These are phyloP conservation scores for Galbula dea DNA, from an alignment of 2,113 vertebrate species.

Conservation along the genomic window DNA sequence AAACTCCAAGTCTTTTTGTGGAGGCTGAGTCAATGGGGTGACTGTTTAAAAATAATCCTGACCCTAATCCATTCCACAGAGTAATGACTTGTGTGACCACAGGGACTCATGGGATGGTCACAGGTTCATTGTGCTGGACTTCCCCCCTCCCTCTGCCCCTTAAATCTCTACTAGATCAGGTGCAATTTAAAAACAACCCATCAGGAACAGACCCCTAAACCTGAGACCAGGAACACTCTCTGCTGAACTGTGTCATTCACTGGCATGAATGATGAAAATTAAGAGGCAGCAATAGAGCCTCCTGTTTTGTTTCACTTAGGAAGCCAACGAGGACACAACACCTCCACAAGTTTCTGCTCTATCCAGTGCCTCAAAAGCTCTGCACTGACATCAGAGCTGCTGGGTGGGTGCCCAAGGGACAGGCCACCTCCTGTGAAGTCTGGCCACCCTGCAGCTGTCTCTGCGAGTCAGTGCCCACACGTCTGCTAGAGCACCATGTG, in stretches of 20 bases:
- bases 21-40: background rate
- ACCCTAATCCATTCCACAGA: background rate
- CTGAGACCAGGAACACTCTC: background rate
- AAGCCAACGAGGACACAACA: background rate
- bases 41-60: background rate
- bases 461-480: rapidly evolving
- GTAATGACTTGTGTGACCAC: rapidly evolving
- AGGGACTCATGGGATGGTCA: background rate
- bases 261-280: background rate
- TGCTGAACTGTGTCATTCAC: background rate
- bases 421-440: background rate
- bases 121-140: background rate
- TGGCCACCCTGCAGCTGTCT: rapidly evolving
- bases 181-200: background rate
- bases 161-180: background rate
- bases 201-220: background rate
- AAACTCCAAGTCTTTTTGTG: background rate
- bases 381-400: too few relatives aligned
- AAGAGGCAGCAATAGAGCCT: background rate
- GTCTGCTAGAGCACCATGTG: rapidly evolving
- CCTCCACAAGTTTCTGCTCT: rapidly evolving
- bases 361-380: rapidly evolving
- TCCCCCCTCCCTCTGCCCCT: too few relatives aligned
- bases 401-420: rapidly evolving
- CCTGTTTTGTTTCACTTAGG: background rate